Conservation (phyloP, 2,113 vertebrate species). For the Leptosomus discolor region DNA sequence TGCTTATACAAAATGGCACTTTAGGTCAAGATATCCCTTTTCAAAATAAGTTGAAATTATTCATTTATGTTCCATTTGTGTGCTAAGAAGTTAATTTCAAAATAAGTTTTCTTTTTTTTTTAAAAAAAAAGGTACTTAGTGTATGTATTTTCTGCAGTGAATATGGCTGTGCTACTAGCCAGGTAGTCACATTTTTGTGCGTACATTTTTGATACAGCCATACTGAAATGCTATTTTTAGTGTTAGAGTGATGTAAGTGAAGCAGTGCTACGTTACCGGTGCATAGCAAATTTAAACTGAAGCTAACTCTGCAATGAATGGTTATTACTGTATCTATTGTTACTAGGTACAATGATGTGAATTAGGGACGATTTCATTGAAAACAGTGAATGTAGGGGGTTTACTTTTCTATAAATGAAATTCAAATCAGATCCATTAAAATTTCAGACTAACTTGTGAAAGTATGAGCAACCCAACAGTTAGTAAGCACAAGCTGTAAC, state of each 20-base stretch:
- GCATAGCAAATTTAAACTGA: neutral
- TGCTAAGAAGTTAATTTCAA: neutral
- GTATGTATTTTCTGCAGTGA: neutral
- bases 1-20: neutral
- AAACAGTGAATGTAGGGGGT: neutral
- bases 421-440: neutral
- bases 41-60: neutral
- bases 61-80: neutral
- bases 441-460: neutral
- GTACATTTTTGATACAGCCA: neutral
- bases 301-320: neutral
- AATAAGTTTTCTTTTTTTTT: neutral
- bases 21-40: neutral
- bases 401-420: neutral
- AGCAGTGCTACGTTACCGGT: neutral
- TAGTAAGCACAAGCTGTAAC: neutral
- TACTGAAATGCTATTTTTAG: neutral
- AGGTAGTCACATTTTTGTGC: neutral
- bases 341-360: neutral
- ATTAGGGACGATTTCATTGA: neutral
- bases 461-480: neutral
- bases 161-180: neutral
- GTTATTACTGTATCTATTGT: neutral
- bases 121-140: neutral
- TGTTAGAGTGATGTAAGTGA: neutral